Percentiles rank a stretch among this genome's conserved stretches.
Conservation (phyloP, 2,113 vertebrate species). For the Apodemus speciosus region DNA sequence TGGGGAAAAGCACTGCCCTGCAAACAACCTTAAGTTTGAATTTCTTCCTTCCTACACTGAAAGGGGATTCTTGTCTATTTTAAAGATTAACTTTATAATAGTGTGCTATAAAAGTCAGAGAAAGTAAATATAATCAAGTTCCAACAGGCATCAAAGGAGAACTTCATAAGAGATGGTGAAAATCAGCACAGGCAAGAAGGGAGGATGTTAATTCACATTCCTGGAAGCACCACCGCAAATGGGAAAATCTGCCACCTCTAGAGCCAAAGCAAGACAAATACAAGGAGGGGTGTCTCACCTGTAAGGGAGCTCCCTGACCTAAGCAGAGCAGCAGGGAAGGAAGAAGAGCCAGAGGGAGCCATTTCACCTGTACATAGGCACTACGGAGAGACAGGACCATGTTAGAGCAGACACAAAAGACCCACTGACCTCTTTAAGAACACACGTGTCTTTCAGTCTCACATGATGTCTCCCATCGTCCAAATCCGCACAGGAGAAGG, state of each 20-base stretch:
- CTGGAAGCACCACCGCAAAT: neutral
- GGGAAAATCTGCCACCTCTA: neutral
- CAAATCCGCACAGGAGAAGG: neutral
- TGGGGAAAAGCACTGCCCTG: neutral
- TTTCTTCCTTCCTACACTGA: neutral
- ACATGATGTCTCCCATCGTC: neutral
- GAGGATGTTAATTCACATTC: neutral
- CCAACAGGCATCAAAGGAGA: neutral
- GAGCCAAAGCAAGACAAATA: neutral
- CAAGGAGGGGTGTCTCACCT: neutral
- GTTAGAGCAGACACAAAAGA: neutral
- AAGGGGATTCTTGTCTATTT: neutral
- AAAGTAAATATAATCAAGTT: neutral
- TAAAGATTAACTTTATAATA: neutral
- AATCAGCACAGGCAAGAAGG: neutral
- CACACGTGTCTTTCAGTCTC: fast-evolving
- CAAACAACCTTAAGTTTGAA: neutral
- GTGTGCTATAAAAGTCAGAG: neutral
- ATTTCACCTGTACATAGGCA: no score
- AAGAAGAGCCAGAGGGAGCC: fast-evolving
- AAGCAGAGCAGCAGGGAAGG: neutral
- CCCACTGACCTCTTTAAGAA: fast-evolving
- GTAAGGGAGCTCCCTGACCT: neutral
- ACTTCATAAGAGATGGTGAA: neutral
- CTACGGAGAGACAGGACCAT: neutral